These are phyloP conservation scores for Lethocerus indicus DNA, from an alignment of 1,140 invertebrate genomes.

Conservation along the genomic window DNA sequence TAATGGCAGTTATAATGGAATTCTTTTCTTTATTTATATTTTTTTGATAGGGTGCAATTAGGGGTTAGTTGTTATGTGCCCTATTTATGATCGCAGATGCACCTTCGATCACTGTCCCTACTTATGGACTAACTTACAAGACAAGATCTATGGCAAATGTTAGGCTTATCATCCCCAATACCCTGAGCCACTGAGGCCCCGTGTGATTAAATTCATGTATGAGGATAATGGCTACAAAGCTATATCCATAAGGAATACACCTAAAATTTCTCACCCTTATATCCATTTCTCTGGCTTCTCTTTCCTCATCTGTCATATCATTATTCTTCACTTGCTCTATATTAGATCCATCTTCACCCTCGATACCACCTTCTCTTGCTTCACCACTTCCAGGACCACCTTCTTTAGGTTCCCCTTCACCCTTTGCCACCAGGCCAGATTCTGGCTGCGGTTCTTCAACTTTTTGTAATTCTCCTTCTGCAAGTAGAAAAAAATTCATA, in stretches of 20 bases:
- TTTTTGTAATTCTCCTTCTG: constrained; percentile 10
- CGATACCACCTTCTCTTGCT: background rate
- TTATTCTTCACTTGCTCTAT: background rate
- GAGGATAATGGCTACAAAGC: background rate
- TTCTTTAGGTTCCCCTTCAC: background rate
- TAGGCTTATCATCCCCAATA: no score
- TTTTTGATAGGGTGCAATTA: no score
- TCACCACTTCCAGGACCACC: background rate
- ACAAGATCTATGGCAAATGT: no score
- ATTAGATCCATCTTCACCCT: background rate
- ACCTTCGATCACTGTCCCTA: no score
- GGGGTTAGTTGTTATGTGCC: no score
- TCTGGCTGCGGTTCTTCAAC: no score
- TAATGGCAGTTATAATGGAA: no score
- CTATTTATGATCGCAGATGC: no score
- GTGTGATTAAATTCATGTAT: background rate
- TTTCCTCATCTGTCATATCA: background rate
- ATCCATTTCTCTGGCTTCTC: background rate
- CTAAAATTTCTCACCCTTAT: background rate
- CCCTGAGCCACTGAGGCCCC: no score
- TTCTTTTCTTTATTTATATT: no score
- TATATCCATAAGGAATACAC: background rate
- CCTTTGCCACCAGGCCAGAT: no score
- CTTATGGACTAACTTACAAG: no score
- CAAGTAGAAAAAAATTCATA: background rate